Evolutionary conservation across 2,113 vertebrate genomes (phyloP).

Genomic region (Psammodynastes pulverulentus): DNA sequence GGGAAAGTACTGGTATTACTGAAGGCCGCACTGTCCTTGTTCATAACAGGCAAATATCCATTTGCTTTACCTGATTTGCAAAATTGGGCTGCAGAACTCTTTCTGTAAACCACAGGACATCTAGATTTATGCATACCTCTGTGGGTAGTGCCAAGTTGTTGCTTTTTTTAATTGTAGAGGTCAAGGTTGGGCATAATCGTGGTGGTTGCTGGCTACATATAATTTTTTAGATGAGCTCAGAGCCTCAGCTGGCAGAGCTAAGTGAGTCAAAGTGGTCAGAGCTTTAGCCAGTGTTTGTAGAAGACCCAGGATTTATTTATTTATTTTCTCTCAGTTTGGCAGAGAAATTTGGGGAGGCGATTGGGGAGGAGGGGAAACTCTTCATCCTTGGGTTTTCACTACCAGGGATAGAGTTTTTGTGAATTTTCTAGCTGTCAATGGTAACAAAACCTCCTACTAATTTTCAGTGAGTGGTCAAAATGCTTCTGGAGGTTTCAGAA

Average conservation of each 20-base stretch:
- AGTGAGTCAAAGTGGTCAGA: not conserved
- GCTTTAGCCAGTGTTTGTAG: not conserved
- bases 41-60: slow-evolving; percentile 17
- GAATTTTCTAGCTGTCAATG: not conserved
- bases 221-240: not conserved
- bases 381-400: not conserved
- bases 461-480: not conserved
- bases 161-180: not conserved
- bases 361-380: not conserved
- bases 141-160: not conserved
- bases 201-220: not conserved
- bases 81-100: not conserved
- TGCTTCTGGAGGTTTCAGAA: not conserved
- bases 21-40: slow-evolving; percentile 7
- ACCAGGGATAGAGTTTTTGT: not conserved
- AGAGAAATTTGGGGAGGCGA: not conserved
- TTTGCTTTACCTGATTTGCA: slow-evolving; percentile 26
- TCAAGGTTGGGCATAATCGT: not conserved
- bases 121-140: not conserved
- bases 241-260: not conserved
- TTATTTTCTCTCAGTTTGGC: not conserved
- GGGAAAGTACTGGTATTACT: slow-evolving; percentile 24
- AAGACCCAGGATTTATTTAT: not conserved
- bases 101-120: not conserved
- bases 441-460: not conserved